These are phyloP conservation scores for Agonopterix subpropinquella DNA, from an alignment of 2,888 invertebrate species.

Conservation along the genomic window DNA sequence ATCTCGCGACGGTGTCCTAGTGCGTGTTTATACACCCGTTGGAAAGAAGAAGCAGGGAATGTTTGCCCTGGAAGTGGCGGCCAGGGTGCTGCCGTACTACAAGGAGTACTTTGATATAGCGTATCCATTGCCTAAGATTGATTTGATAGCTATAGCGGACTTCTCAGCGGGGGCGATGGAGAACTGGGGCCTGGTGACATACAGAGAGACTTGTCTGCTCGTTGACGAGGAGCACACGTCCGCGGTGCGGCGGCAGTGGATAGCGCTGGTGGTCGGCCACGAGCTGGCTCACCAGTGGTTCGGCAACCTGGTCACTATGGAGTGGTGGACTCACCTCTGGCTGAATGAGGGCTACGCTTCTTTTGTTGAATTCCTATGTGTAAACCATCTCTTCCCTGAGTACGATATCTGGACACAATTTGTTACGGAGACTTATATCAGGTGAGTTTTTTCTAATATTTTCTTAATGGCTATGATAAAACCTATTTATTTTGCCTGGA, in stretches of 20 bases:
- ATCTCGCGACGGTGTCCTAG: slow-evolving; percentile 87
- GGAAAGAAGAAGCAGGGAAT: slow-evolving; percentile 94
- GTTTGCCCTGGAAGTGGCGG: slow-evolving; percentile 95
- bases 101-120: slow-evolving; percentile 96
- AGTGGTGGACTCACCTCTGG: slow-evolving; percentile 99
- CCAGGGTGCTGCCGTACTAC: slow-evolving; percentile 93
- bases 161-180: slow-evolving; percentile 98
- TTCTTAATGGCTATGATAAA: neutral
- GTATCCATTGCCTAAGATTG: slow-evolving; percentile 97
- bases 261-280: slow-evolving; percentile 92
- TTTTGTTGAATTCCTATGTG: slow-evolving; percentile 96
- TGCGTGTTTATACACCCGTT: slow-evolving; percentile 90
- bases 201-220: slow-evolving; percentile 92
- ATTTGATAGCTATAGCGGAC: slow-evolving; percentile 96
- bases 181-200: slow-evolving; percentile 97
- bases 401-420: slow-evolving; percentile 99
- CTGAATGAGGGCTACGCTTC: slow-evolving; percentile 97
- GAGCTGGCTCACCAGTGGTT: slow-evolving; percentile 99
- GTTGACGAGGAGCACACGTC: slow-evolving; percentile 95
- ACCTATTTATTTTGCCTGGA: no score
- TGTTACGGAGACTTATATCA: slow-evolving; percentile 90
- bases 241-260: slow-evolving; percentile 86
- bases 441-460: slow-evolving; percentile 32
- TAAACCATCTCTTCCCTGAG: slow-evolving; percentile 94
- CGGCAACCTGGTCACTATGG: slow-evolving; percentile 98